phyloP scores from a whole-genome alignment of 2,888 invertebrate species.

The Luperina testacea region DNA sequence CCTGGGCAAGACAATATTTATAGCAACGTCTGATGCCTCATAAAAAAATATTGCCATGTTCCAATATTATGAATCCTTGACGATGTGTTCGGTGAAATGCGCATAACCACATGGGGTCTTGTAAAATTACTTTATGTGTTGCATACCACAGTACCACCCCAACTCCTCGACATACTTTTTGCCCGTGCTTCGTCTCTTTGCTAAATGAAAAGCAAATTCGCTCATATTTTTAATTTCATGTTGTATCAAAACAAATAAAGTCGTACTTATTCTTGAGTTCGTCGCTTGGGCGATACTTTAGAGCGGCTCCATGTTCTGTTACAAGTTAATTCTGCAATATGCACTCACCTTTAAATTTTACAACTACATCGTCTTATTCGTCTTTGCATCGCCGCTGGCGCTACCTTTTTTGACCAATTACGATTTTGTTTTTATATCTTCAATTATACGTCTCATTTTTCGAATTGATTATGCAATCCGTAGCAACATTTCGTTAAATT shows the following conservation, averaged over 20 bases:
- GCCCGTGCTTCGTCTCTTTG: neutral
- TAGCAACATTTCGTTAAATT: conserved; percentile 15
- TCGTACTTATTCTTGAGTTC: neutral
- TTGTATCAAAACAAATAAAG: neutral
- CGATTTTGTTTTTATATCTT: conserved; percentile 44
- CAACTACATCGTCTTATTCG: neutral
- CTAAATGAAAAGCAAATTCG: neutral
- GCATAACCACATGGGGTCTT: neutral
- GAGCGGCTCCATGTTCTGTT: neutral
- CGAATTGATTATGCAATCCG: conserved; percentile 50
- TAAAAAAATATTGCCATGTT: neutral
- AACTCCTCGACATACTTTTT: neutral
- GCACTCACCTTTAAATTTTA: neutral
- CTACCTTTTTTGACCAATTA: conserved; percentile 35
- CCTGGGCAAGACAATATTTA: neutral
- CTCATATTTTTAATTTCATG: neutral
- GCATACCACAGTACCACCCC: neutral
- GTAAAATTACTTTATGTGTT: neutral
- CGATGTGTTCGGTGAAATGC: neutral
- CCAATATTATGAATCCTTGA: neutral
- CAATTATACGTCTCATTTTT: conserved; percentile 47
- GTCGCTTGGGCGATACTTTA: neutral
- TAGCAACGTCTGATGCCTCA: neutral
- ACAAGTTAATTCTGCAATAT: conserved; percentile 1
- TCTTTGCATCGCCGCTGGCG: neutral